Base-by-base conservation (phyloP, 2,888 invertebrate species). In the Morinoia aosen region DNA sequence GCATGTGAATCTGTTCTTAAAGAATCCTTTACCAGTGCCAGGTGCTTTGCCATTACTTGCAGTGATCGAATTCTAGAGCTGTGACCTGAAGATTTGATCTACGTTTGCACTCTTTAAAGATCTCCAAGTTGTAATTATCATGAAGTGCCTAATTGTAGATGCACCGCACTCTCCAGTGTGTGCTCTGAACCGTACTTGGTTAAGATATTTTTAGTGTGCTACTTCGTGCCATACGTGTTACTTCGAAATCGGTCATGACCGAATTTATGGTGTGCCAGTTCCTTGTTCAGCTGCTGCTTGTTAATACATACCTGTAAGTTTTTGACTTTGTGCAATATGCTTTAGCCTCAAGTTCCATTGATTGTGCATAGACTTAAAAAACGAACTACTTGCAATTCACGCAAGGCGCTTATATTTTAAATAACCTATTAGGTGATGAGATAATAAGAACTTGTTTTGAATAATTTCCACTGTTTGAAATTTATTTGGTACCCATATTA, bases 11-110 rank as follows among this genome's bases (percentile, higher is more conserved):
- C 33, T 19, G 10, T 33, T 76, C 25, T 33, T 25, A 19, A 76
- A 76, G 10, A 76, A 76, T 10, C 76, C 76, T 76, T 76, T 76
- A 76, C 33, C 76, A 76, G 76, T 76, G 76, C 76, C 76, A 76
- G 76, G 25, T 33, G 19, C 76, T 76, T 16, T 76, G 76, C 76
- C 76, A 76, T 33, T 76, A 76, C 76, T 76, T 33, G 19, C 76
- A 76, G 76, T 76, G 76, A 76, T 76, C 76, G 76, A 76, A 76
- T 76, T 76, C 25, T 76, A 76, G 76, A 76, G 76, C 76, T 76
- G 76, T 33, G 76, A 76, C 76, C 19, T 76, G 61, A 61, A 1
- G 76, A 76, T 76, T 76, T 33, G 76, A 76, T 25, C 76, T 76
- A 33, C 76, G 76, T 76, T 76, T 76, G 8, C 76, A 76, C 33